Evolutionary conservation across 2,888 invertebrate genomes (phyloP).

Genomic region (Cyrtodaria siliqua): DNA sequence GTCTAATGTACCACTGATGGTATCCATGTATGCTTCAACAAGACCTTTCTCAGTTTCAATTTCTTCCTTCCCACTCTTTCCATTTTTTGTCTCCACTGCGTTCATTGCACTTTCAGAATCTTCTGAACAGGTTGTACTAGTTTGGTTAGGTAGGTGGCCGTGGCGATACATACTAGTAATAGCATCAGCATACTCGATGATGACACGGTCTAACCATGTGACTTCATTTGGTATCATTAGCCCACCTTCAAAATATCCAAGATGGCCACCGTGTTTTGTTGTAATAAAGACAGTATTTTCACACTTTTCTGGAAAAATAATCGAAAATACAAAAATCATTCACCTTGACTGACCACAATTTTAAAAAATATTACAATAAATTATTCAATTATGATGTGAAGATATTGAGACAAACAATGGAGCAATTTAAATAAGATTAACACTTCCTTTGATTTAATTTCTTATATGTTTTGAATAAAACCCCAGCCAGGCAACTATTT

Average conservation of each 20-base stretch:
- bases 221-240: constrained; percentile 94
- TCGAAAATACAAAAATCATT: no score
- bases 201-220: constrained; percentile 96
- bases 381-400: no score
- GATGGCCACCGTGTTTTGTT: constrained; percentile 96
- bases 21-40: not conserved
- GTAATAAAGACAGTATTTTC: constrained; percentile 90
- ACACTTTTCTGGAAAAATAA: constrained; percentile 72
- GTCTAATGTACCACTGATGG: not conserved
- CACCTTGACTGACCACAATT: no score
- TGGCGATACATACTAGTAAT: constrained; percentile 57
- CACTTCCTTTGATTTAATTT: no score
- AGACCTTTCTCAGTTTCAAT: no score
- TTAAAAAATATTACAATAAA: no score
- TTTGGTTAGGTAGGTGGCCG: constrained; percentile 39
- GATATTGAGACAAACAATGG: no score
- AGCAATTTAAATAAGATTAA: no score
- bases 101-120: not conserved
- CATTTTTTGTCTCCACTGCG: constrained; percentile 1
- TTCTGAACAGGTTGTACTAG: not conserved
- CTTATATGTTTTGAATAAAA: no score
- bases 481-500: no score
- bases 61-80: not conserved
- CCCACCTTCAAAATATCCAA: constrained; percentile 98
- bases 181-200: constrained; percentile 91